Evolutionary conservation across 2,113 vertebrate genomes (phyloP).

Genomic region (Megaceryle torquata): DNA sequence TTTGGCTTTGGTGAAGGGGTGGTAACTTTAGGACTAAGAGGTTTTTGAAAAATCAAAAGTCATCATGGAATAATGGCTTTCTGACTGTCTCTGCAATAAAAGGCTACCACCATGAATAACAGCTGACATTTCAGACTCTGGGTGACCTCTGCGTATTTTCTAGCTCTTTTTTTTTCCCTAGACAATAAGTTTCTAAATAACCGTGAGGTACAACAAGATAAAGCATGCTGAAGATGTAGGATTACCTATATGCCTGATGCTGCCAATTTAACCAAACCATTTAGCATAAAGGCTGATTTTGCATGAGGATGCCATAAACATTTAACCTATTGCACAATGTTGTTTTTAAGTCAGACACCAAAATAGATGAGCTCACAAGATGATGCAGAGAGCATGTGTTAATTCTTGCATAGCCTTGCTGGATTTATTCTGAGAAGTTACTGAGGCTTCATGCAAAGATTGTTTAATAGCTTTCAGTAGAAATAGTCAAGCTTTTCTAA

Average conservation of each 20-base stretch:
- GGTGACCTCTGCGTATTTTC: neutral
- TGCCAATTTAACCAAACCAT: neutral
- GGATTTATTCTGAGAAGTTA: conserved; percentile 8
- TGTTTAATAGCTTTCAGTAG: conserved; percentile 1
- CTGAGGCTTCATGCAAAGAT: neutral
- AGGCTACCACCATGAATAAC: neutral
- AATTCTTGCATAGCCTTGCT: neutral
- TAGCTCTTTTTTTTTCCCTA: neutral
- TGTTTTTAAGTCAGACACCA: neutral
- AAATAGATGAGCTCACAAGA: neutral
- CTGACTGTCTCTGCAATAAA: neutral
- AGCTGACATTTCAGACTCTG: neutral
- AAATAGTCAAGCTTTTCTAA: conserved; percentile 18
- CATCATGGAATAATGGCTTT: neutral
- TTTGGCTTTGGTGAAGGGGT: neutral
- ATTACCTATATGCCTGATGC: neutral
- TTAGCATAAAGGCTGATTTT: neutral
- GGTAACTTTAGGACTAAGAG: neutral
- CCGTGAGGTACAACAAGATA: neutral
- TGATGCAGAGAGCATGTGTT: neutral
- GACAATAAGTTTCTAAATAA: neutral
- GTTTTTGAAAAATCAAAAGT: conserved; percentile 7
- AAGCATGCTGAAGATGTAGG: neutral
- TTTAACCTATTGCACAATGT: neutral
- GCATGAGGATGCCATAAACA: neutral